phyloP scores from a whole-genome alignment of 2,888 invertebrate genomes.

The Volucella inflata region DNA sequence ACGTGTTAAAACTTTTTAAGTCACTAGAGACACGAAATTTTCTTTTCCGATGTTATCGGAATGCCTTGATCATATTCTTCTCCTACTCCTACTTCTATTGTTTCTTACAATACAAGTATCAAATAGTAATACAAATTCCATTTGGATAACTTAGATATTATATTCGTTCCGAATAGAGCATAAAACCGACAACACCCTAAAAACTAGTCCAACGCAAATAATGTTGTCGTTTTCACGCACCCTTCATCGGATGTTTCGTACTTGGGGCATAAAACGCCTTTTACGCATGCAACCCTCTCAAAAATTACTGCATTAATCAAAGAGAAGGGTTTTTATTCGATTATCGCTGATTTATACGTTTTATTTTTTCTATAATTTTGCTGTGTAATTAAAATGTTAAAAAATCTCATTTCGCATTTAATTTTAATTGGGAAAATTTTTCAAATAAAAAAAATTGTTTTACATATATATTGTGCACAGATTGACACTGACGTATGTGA shows the following conservation, averaged over 20 bases:
- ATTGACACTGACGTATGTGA: too few relatives aligned
- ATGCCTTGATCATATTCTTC: too few relatives aligned
- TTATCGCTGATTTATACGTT: conserved; percentile 45
- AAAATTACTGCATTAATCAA: conserved; percentile 34
- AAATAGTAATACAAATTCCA: too few relatives aligned
- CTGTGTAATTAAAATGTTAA: conserved; percentile 50
- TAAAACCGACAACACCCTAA: conserved; percentile 11
- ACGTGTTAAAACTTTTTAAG: too few relatives aligned
- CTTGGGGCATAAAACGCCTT: conserved; percentile 4
- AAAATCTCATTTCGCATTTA: conserved; percentile 46
- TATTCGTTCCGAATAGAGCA: not conserved
- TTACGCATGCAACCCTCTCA: conserved; percentile 50
- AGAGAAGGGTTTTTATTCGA: conserved; percentile 52
- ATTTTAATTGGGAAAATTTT: conserved; percentile 41
- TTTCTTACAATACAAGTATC: too few relatives aligned
- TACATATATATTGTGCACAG: too few relatives aligned
- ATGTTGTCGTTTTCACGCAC: conserved; percentile 38
- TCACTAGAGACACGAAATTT: too few relatives aligned
- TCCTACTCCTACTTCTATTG: too few relatives aligned
- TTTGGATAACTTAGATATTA: not conserved
- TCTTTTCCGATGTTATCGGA: too few relatives aligned
- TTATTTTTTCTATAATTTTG: conserved; percentile 15
- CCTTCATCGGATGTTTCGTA: conserved; percentile 30
- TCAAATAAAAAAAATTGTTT: not conserved
- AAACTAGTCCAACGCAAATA: not conserved